Evolutionary conservation across 92 coral and sea anemone species (phyloP), one percentile per base, ranked within the genome.

Genomic region (Muricea muricata): DNA sequence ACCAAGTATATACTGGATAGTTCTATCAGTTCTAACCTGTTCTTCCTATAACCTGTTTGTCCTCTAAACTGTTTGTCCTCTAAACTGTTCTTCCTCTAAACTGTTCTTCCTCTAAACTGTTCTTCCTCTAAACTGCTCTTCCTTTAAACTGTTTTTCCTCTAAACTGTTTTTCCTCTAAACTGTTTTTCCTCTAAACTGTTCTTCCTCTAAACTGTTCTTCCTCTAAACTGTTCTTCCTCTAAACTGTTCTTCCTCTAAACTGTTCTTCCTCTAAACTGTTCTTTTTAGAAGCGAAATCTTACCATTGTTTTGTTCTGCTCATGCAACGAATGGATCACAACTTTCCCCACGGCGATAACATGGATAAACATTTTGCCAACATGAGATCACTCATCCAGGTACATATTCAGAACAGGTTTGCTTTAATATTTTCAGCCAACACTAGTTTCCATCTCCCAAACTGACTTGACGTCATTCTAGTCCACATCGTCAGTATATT

Each of bases 331-430:
- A 96, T 96, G 99, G 94, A 96, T 83, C 76, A 92, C 81, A 96
- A 96, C 83, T 96, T 96, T 75, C 99, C 99, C 3, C 99, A 96
- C 46, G 99, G 99, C 0, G 93, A 93, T 47, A 97, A 97, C 24
- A 93, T 96, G 99, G 99, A 96, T 83, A 81, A 79, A 46, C 96
- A 96, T 78, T 96, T 96, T 77, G 91, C 97, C 3, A 96, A 96
- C 88, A 96, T 96, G 99, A 84, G 99, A 78, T 96, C 99, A 9
- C 93, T 96, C 34, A 96, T 96, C 17, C 97, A 96, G 90, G 99
- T 96, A 73, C 24, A 78, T n/a, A n/a, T n/a, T n/a, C n/a, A n/a
- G n/a, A n/a, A n/a, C n/a, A n/a, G n/a, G n/a, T n/a, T n/a, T n/a
- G n/a, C n/a, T n/a, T n/a, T n/a, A n/a, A n/a, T n/a, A n/a, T n/a